Percentiles rank a stretch among this genome's conserved stretches.
Conservation (phyloP, 2,113 vertebrate species). For the Macquaria ambigua region DNA sequence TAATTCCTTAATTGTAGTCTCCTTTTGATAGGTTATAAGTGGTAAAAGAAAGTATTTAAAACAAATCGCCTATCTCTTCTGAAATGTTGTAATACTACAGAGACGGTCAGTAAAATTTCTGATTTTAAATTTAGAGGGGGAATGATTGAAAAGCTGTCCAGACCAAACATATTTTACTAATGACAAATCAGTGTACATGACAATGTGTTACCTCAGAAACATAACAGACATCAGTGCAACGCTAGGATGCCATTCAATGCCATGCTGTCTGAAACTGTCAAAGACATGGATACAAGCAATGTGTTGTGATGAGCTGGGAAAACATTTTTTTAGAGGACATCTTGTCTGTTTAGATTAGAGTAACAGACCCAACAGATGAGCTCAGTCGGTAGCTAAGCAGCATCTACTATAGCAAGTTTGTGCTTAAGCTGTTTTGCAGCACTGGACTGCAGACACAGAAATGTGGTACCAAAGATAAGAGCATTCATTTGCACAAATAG, state of each 20-base stretch:
- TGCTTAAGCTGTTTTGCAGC: neutral
- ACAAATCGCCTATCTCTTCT: neutral
- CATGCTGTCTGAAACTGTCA: constrained; percentile 17
- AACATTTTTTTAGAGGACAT: neutral
- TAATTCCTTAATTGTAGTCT: neutral
- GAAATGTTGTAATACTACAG: neutral
- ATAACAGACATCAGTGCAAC: neutral
- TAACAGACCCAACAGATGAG: neutral
- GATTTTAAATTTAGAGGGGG: neutral
- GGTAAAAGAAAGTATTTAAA: neutral
- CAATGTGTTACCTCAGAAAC: constrained; percentile 9
- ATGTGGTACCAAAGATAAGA: neutral
- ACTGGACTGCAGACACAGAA: neutral
- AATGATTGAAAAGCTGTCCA: neutral
- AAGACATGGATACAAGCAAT: neutral
- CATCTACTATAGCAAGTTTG: neutral
- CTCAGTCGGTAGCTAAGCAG: neutral
- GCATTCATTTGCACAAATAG: neutral
- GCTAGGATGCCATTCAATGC: neutral
- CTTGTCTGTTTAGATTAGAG: neutral
- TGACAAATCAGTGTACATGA: neutral
- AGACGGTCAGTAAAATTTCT: neutral
- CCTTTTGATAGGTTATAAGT: neutral
- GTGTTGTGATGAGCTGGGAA: neutral
- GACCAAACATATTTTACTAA: neutral